Evolutionary conservation across 92 coral and sea anemone species (phyloP).

Genomic region (Pocillopora grandis): DNA sequence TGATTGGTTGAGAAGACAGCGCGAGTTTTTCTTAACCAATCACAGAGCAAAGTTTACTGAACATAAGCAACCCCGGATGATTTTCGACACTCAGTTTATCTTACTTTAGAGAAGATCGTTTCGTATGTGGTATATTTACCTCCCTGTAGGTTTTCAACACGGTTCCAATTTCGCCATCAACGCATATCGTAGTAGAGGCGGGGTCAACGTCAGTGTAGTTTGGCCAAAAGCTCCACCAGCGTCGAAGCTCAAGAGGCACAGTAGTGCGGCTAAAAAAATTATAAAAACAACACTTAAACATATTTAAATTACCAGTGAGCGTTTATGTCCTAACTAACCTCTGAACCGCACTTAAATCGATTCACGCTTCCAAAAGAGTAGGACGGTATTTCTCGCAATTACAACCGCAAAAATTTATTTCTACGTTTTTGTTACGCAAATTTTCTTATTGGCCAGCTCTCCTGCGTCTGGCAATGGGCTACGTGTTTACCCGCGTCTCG

Average conservation of each 20-base stretch:
- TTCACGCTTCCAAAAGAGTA: too few relatives aligned
- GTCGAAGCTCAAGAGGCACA: slow-evolving; percentile 80
- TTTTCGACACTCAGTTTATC: too few relatives aligned
- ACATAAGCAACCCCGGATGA: too few relatives aligned
- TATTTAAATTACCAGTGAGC: neutral
- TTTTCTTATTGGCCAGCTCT: neutral
- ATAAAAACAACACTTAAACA: neutral
- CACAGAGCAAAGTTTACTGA: too few relatives aligned
- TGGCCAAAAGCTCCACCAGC: slow-evolving; percentile 80
- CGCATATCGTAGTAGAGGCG: slow-evolving; percentile 74
- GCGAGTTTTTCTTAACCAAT: too few relatives aligned
- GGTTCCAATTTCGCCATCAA: slow-evolving; percentile 92
- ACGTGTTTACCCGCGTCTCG: neutral
- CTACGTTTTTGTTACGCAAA: too few relatives aligned
- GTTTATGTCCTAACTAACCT: too few relatives aligned
- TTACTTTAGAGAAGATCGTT: neutral
- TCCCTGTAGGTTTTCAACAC: slow-evolving; percentile 90
- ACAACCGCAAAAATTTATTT: too few relatives aligned
- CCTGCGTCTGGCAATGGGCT: neutral
- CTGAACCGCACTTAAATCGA: too few relatives aligned
- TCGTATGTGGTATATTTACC: slow-evolving; percentile 30
- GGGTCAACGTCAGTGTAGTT: slow-evolving; percentile 43
- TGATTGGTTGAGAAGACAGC: too few relatives aligned
- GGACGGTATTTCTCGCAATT: too few relatives aligned
- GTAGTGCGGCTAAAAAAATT: slow-evolving; percentile 68